These are phyloP conservation scores for Nineta flava DNA, from an alignment of 2,888 invertebrate species.

Conservation along the genomic window DNA sequence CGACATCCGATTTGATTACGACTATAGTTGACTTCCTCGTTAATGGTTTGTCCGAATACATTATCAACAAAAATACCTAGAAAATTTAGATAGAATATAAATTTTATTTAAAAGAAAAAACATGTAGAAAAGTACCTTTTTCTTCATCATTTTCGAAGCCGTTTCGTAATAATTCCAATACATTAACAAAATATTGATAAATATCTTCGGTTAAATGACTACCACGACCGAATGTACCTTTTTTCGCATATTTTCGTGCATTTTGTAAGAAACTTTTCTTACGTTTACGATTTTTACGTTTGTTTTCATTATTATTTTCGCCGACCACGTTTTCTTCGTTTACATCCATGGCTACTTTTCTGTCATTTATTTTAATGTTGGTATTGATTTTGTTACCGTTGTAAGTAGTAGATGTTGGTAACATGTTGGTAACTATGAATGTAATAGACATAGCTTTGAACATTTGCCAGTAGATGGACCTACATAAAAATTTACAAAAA, in stretches of 20 bases:
- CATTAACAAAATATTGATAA: constrained; percentile 61
- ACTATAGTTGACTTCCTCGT: constrained; percentile 52
- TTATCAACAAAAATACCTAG: constrained; percentile 54
- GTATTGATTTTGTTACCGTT: background rate
- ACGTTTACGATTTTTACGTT: constrained; percentile 37
- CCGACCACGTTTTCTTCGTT: background rate
- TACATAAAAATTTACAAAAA: too few species aligned
- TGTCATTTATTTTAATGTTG: background rate
- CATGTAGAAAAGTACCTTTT: constrained; percentile 33
- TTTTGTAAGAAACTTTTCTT: constrained; percentile 51
- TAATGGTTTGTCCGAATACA: constrained; percentile 53
- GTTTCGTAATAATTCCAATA: constrained; percentile 37
- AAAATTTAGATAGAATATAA: constrained; percentile 17
- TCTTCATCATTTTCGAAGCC: constrained; percentile 55
- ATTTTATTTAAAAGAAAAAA: constrained; percentile 1
- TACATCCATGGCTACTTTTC: background rate
- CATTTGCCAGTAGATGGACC: too few species aligned
- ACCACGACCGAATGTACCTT: constrained; percentile 55
- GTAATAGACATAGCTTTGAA: too few species aligned
- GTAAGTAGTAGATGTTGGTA: too few species aligned
- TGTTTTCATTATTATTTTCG: constrained; percentile 9
- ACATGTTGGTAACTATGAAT: too few species aligned
- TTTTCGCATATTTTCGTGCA: constrained; percentile 60
- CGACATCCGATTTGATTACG: constrained; percentile 70
- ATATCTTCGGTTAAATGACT: constrained; percentile 52